phyloP scores from a whole-genome alignment of 2,113 vertebrate species.

The Oncorhynchus kisutch region DNA sequence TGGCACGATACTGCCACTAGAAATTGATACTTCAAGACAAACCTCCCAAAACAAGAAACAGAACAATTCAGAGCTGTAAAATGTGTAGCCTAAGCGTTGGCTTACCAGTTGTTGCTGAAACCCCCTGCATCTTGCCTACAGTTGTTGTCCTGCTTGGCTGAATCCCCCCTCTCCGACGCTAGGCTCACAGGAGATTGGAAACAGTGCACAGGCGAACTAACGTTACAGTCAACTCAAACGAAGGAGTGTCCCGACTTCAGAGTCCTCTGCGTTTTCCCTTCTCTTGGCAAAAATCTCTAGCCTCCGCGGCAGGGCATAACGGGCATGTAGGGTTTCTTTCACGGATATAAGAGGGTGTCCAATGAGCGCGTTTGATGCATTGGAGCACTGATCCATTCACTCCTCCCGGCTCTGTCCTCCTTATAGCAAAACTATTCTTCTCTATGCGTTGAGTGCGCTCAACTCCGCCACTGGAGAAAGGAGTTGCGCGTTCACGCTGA shows the following conservation, averaged over 20 bases:
- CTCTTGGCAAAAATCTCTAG: slow-evolving; percentile 26
- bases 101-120: slow-evolving; percentile 67
- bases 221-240: slow-evolving; percentile 20
- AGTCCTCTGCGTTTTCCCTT: background rate
- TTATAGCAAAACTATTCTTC: too few species aligned
- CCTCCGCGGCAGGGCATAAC: background rate
- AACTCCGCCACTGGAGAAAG: background rate
- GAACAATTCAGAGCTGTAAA: background rate
- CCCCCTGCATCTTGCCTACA: slow-evolving; percentile 68
- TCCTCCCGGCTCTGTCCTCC: background rate
- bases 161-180: slow-evolving; percentile 39
- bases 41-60: too few species aligned
- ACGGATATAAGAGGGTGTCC: background rate
- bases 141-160: slow-evolving; percentile 39
- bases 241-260: slow-evolving; percentile 44
- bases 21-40: too few species aligned
- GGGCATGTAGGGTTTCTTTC: background rate
- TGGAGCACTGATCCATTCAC: background rate
- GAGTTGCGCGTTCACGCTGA: background rate
- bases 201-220: slow-evolving; percentile 34
- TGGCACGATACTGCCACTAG: too few species aligned
- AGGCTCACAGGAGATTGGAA: slow-evolving; percentile 33
- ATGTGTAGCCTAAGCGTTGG: background rate
- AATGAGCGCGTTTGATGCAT: background rate
- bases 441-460: background rate